phyloP scores from a whole-genome alignment of 2,888 invertebrate species.

The Prosopocoilus inquinatus region DNA sequence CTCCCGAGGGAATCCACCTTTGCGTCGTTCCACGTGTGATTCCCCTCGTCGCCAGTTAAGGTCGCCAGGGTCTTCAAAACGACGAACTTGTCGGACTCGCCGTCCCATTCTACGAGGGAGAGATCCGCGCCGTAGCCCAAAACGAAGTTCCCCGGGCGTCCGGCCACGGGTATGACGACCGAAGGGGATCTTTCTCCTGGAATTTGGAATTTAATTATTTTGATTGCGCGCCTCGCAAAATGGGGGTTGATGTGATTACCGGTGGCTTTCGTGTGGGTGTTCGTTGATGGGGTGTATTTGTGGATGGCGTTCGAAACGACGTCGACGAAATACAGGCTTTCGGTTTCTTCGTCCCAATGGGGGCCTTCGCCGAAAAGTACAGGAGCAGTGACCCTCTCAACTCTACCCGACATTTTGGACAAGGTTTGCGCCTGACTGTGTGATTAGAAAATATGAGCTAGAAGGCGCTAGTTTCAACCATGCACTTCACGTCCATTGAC shows the following conservation, averaged over 20 bases:
- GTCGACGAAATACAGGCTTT: conserved; percentile 64
- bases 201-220: not conserved
- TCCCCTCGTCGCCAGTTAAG: conserved; percentile 57
- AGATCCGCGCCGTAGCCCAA: conserved; percentile 59
- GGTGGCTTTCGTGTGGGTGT: conserved; percentile 19
- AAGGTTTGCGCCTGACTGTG: too few species aligned
- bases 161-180: conserved; percentile 64
- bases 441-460: too few species aligned
- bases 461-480: too few species aligned
- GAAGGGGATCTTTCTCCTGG: conserved; percentile 31
- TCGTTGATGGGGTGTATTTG: conserved; percentile 50
- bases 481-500: too few species aligned
- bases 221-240: not conserved
- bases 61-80: conserved; percentile 55
- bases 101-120: conserved; percentile 63
- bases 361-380: conserved; percentile 62
- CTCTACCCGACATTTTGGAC: too few species aligned
- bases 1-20: conserved; percentile 74
- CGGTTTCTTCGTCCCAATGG: conserved; percentile 61
- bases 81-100: conserved; percentile 52
- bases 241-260: conserved; percentile 7
- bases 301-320: conserved; percentile 54
- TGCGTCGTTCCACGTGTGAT: conserved; percentile 61
- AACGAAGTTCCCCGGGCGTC: conserved; percentile 58
- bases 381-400: too few species aligned